Evolutionary conservation across 2,113 vertebrate genomes (phyloP).

Genomic region (Ahaetulla prasina): DNA sequence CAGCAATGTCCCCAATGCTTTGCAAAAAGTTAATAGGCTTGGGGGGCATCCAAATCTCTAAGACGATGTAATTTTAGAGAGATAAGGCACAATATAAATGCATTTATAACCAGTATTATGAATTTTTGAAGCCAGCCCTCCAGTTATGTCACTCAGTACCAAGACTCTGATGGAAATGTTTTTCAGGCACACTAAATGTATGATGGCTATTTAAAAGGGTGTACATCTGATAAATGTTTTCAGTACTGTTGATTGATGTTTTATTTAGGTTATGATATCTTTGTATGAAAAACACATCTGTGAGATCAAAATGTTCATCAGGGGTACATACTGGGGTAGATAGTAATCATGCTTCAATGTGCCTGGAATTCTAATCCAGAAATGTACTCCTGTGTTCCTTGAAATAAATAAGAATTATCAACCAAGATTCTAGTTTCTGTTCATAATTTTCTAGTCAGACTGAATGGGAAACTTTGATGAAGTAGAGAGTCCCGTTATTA

Average conservation of each 20-base stretch:
- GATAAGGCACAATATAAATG: not conserved
- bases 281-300: not conserved
- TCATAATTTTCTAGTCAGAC: not conserved
- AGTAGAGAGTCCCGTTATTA: not conserved
- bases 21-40: not conserved
- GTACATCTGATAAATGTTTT: not conserved
- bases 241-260: not conserved
- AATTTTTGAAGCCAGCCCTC: not conserved
- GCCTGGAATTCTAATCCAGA: not conserved
- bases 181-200: not conserved
- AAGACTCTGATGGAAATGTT: not conserved
- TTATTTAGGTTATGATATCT: not conserved
- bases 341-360: not conserved
- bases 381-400: not conserved
- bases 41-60: not conserved
- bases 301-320: not conserved
- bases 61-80: not conserved
- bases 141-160: not conserved
- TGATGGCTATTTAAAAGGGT: not conserved
- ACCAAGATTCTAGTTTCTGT: not conserved
- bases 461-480: not conserved
- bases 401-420: not conserved
- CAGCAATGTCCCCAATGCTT: not conserved
- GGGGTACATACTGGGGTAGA: not conserved
- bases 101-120: not conserved